Conservation (phyloP, 2,888 invertebrate genomes). For the Cephus nigrinus region DNA sequence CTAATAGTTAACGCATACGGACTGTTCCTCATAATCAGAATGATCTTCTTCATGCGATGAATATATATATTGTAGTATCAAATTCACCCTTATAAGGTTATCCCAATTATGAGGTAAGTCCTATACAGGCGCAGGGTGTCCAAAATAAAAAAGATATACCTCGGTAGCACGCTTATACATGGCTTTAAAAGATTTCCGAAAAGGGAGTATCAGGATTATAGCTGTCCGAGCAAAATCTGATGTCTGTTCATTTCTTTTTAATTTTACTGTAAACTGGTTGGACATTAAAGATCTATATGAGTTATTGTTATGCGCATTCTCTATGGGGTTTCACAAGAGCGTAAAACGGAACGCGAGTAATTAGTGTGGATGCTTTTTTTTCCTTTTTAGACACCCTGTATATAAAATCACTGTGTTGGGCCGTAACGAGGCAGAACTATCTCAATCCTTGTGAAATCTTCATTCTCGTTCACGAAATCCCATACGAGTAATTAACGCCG, state of each 20-base stretch:
- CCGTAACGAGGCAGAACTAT: neutral
- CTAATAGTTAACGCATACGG: conserved; percentile 55
- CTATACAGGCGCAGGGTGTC: neutral
- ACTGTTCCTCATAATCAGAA: conserved; percentile 15
- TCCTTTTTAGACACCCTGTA: neutral
- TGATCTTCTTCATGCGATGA: neutral
- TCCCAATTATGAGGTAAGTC: neutral
- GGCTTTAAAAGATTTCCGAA: neutral
- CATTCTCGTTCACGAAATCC: neutral
- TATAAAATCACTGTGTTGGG: neutral
- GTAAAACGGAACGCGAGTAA: neutral
- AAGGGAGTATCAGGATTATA: neutral
- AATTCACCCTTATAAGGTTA: neutral
- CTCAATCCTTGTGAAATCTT: neutral
- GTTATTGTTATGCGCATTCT: neutral
- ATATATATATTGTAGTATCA: conserved; percentile 3
- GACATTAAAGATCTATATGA: neutral
- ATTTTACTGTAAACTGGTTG: neutral
- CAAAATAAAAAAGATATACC: neutral
- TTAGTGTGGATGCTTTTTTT: neutral
- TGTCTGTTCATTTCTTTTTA: neutral
- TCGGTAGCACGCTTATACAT: neutral
- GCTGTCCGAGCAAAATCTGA: neutral
- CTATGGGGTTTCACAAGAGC: neutral
- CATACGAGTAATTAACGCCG: neutral